These are phyloP conservation scores for Corydoras sp. DNA, from an alignment of 2,113 vertebrate genomes.

Conservation along the genomic window DNA sequence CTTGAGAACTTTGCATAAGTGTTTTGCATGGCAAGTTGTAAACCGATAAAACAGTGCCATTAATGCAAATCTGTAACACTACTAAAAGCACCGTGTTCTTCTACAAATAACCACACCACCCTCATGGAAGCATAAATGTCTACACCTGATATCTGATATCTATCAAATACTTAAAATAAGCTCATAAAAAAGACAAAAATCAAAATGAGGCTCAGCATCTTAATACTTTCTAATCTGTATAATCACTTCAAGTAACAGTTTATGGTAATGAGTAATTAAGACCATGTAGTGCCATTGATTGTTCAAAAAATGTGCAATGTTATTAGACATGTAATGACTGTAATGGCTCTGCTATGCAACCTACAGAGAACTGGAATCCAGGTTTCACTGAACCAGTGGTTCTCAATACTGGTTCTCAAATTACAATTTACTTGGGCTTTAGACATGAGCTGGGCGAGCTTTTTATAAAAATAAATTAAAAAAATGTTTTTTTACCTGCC, in stretches of 20 bases:
- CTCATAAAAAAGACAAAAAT: background rate
- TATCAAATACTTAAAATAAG: conserved; percentile 4
- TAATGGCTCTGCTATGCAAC: background rate
- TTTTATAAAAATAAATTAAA: too few relatives aligned
- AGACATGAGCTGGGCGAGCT: too few relatives aligned
- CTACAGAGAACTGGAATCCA: background rate
- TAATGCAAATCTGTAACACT: background rate
- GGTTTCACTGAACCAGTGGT: too few relatives aligned
- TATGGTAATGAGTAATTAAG: conserved; percentile 26
- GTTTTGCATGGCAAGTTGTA: conserved; percentile 20
- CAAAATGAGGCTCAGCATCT: background rate
- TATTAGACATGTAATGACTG: background rate
- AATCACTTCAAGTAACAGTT: conserved; percentile 38
- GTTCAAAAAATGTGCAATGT: conserved; percentile 23
- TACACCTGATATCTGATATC: background rate
- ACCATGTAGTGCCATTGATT: conserved; percentile 5
- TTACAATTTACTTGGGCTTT: too few relatives aligned
- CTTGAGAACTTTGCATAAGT: conserved; percentile 29
- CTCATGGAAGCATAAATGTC: background rate
- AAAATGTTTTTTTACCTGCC: too few relatives aligned
- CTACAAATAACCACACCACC: conserved; percentile 12
- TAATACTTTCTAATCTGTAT: conserved; percentile 2
- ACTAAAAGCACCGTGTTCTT: conserved; percentile 19
- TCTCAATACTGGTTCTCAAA: too few relatives aligned
- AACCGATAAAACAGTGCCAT: background rate